phyloP scores from a whole-genome alignment of 2,113 vertebrate species.

The Bos indicus region DNA sequence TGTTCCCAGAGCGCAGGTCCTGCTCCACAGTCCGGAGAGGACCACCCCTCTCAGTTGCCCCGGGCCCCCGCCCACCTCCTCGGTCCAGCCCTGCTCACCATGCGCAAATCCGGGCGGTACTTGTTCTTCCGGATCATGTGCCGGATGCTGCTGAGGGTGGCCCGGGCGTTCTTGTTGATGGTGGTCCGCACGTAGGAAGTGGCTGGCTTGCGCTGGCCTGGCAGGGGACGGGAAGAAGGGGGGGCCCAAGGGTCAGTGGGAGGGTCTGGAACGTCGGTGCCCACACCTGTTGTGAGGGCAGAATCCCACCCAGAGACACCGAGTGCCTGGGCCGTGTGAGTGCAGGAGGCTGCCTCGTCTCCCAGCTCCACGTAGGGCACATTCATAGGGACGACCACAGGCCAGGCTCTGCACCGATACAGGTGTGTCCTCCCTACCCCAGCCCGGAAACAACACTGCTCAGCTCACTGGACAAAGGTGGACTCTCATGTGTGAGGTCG shows the following conservation, averaged over 20 bases:
- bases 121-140: conserved; percentile 94
- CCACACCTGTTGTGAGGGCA: not conserved
- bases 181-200: conserved; percentile 88
- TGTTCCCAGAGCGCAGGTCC: not conserved
- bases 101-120: conserved; percentile 91
- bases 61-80: accelerated
- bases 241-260: not conserved
- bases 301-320: not conserved
- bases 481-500: not conserved
- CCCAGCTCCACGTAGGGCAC: not conserved
- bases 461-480: not conserved
- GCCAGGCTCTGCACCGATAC: not conserved
- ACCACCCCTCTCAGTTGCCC: not conserved
- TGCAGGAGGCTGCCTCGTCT: not conserved
- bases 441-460: not conserved
- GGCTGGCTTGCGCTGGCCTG: conserved; percentile 90
- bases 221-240: not conserved
- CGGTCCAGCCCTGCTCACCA: conserved; percentile 80
- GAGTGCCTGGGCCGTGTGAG: accelerated
- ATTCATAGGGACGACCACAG: not conserved
- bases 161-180: conserved; percentile 92
- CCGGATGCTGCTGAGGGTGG: conserved; percentile 90
- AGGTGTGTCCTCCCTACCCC: too few species aligned
- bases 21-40: not conserved
- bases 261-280: not conserved